Conservation (phyloP, 2,113 vertebrate species). For the Syngnathus typhle region DNA sequence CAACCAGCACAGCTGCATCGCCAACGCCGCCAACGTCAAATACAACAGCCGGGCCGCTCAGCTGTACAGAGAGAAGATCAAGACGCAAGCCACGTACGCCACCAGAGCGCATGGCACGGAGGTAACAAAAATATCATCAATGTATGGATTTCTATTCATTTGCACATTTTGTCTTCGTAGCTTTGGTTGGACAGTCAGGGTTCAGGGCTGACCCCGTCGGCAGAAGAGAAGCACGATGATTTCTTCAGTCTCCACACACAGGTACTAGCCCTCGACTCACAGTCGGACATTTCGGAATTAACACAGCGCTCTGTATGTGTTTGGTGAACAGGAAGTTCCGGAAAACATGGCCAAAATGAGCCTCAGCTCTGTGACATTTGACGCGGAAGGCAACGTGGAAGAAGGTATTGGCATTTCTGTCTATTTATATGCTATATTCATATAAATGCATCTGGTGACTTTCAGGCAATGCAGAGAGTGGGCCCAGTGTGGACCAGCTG, state of each 20-base stretch:
- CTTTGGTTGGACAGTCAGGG: constrained; percentile 84
- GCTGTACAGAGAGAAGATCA: constrained; percentile 86
- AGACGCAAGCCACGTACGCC: constrained; percentile 79
- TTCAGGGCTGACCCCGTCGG: constrained; percentile 67
- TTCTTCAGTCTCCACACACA: constrained; percentile 84
- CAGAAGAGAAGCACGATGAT: constrained; percentile 81
- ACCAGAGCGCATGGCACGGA: constrained; percentile 83
- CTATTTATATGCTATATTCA: not conserved
- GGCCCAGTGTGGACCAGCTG: constrained; percentile 83
- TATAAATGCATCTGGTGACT: not conserved
- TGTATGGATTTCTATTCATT: not conserved
- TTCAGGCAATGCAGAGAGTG: constrained; percentile 71
- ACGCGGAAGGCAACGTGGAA: constrained; percentile 28
- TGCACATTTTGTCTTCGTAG: constrained; percentile 53
- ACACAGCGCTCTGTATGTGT: not conserved
- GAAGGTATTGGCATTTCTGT: constrained; percentile 27
- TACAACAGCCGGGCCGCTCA: constrained; percentile 86
- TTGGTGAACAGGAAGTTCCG: constrained; percentile 21
- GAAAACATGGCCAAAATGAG: constrained; percentile 50
- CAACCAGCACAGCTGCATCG: constrained; percentile 80
- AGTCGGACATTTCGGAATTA: no score
- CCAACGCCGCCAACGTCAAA: constrained; percentile 82
- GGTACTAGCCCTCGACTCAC: constrained; percentile 36
- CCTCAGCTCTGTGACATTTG: constrained; percentile 30
- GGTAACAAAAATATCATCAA: constrained; percentile 54